phyloP scores from a whole-genome alignment of 2,113 vertebrate genomes.

The Tetraodon nigroviridis region DNA sequence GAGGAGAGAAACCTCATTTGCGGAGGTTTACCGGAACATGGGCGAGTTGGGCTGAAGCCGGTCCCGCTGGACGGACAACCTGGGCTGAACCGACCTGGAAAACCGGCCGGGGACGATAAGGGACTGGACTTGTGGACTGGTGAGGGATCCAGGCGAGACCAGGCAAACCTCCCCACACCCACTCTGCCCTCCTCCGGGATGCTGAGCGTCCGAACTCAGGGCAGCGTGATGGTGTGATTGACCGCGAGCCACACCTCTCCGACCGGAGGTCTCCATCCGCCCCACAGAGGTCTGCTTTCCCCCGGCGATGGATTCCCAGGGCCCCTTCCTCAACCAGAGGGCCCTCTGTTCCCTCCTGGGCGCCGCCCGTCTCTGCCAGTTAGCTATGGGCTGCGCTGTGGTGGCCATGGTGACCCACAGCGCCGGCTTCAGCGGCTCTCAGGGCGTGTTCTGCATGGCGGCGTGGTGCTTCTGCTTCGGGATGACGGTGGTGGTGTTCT shows the following conservation, averaged over 20 bases:
- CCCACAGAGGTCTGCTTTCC: not conserved
- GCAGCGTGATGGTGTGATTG: too few relatives aligned
- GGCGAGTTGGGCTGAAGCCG: not conserved
- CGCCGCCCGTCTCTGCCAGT: conserved; percentile 80
- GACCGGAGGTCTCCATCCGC: not conserved
- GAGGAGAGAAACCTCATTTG: conserved; percentile 20
- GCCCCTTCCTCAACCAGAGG: conserved; percentile 77
- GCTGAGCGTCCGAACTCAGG: not conserved
- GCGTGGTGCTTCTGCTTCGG: conserved; percentile 88
- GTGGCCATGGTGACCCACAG: conserved; percentile 86
- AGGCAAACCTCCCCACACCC: too few relatives aligned
- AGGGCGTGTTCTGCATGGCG: conserved; percentile 87
- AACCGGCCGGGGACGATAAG: not conserved
- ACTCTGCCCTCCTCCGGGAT: not conserved
- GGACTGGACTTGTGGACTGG: conserved; percentile 8
- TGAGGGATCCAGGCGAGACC: not conserved
- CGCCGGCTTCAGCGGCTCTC: conserved; percentile 78
- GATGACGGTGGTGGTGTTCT: conserved; percentile 73
- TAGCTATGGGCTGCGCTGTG: conserved; percentile 80
- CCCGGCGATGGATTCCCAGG: conserved; percentile 71
- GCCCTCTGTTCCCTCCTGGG: conserved; percentile 82
- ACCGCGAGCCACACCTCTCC: too few relatives aligned
- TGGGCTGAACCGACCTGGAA: not conserved
- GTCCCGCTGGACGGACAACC: not conserved
- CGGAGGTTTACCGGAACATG: not conserved